These are phyloP conservation scores for Lucifuga dentata DNA, from an alignment of 2,113 vertebrate species.

Conservation along the genomic window DNA sequence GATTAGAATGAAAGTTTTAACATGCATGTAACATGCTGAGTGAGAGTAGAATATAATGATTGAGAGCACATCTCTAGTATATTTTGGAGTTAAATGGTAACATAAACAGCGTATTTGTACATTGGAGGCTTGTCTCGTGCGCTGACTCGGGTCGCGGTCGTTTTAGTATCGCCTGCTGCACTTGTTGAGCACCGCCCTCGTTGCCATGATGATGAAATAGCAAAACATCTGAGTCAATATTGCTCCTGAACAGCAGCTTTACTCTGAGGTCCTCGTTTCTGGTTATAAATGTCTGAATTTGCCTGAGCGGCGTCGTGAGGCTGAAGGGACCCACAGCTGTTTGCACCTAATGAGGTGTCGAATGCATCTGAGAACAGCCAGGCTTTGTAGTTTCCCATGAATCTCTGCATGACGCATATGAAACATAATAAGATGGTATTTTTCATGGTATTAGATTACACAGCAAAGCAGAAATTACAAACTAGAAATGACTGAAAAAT, in stretches of 20 bases:
- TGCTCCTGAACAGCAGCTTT: constrained; percentile 21
- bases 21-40: no score
- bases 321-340: constrained; percentile 56
- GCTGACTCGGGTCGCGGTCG: no score
- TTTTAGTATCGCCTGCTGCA: no score
- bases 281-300: constrained; percentile 51
- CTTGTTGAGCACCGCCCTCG: background rate
- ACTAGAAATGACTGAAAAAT: background rate
- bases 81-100: no score
- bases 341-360: constrained; percentile 68
- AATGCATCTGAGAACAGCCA: constrained; percentile 49
- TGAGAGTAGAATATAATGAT: no score
- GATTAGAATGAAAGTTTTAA: no score
- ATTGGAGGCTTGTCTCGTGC: no score
- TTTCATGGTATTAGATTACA: background rate
- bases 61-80: no score
- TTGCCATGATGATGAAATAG: constrained; percentile 32
- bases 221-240: constrained; percentile 11
- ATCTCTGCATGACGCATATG: constrained; percentile 7
- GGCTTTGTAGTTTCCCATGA: constrained; percentile 37
- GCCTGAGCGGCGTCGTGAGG: constrained; percentile 12
- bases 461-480: background rate
- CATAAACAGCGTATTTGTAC: no score
- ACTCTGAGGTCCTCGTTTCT: constrained; percentile 56
- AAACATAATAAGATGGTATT: constrained; percentile 4